phyloP scores from a whole-genome alignment of 2,888 invertebrate genomes.

The Acanthosepion pharaonis region DNA sequence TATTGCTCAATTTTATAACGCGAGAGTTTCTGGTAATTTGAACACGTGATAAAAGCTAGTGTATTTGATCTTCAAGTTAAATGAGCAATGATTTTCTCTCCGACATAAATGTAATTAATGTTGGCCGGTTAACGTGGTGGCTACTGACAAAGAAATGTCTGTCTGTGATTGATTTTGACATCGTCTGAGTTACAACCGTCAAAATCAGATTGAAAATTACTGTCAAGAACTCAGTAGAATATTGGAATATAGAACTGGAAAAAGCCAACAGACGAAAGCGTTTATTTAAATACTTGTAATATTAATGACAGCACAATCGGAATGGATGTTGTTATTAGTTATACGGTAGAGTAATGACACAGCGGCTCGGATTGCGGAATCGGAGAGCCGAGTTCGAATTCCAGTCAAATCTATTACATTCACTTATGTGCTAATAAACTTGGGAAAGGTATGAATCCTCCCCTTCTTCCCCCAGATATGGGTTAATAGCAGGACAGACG shows the following conservation, averaged over 20 bases:
- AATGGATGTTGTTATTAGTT: not conserved
- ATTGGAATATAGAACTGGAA: not conserved
- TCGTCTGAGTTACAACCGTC: not conserved
- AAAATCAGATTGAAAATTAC: not conserved
- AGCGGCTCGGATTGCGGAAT: too few species aligned
- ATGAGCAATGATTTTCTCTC: not conserved
- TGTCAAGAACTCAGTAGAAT: not conserved
- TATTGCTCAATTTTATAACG: too few species aligned
- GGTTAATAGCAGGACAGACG: too few species aligned
- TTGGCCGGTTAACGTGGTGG: not conserved
- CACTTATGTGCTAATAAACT: too few species aligned
- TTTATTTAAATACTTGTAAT: not conserved
- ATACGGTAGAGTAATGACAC: too few species aligned
- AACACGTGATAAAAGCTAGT: not conserved
- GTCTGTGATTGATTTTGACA: not conserved
- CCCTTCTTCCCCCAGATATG: too few species aligned
- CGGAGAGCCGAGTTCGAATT: too few species aligned
- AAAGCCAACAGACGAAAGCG: not conserved
- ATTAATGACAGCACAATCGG: not conserved
- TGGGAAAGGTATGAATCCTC: too few species aligned
- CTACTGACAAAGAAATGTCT: not conserved
- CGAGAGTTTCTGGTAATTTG: not conserved
- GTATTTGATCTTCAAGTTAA: not conserved
- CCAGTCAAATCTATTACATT: too few species aligned
- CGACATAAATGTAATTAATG: not conserved